Evolutionary conservation across 1,140 invertebrate genomes (phyloP).

Genomic region (Cyclina sinensis): DNA sequence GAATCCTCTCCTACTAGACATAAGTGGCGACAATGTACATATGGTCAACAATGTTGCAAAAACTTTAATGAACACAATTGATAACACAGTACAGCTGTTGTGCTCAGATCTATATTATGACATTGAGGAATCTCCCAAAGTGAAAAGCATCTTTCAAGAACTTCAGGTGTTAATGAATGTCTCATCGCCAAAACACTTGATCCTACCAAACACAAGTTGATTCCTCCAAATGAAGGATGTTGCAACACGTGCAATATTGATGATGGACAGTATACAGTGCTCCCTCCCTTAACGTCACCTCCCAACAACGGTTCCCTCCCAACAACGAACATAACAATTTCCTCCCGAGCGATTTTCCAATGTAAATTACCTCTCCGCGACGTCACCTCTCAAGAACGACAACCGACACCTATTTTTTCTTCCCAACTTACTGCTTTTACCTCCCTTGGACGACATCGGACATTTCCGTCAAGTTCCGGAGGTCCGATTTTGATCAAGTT

Average conservation of each 20-base stretch:
- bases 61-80: slow-evolving; percentile 3
- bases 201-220: neutral
- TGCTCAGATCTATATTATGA: neutral
- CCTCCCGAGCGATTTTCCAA: no score
- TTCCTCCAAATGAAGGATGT: slow-evolving; percentile 42
- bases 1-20: slow-evolving; percentile 55
- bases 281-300: no score
- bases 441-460: no score
- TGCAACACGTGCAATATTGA: neutral
- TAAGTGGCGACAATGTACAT: slow-evolving; percentile 62
- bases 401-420: no score
- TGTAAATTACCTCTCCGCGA: no score
- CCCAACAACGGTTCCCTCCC: no score
- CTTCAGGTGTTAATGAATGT: neutral
- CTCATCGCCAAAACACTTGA: neutral
- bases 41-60: slow-evolving; percentile 58
- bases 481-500: no score
- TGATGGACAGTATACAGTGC: no score
- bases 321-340: no score
- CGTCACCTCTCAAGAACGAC: no score
- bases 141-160: neutral
- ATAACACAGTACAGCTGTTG: neutral
- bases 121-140: slow-evolving; percentile 34
- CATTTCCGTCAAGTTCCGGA: no score
- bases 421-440: no score